Base-by-base conservation (phyloP, 2,113 vertebrate genomes). In the Phycodurus eques region DNA sequence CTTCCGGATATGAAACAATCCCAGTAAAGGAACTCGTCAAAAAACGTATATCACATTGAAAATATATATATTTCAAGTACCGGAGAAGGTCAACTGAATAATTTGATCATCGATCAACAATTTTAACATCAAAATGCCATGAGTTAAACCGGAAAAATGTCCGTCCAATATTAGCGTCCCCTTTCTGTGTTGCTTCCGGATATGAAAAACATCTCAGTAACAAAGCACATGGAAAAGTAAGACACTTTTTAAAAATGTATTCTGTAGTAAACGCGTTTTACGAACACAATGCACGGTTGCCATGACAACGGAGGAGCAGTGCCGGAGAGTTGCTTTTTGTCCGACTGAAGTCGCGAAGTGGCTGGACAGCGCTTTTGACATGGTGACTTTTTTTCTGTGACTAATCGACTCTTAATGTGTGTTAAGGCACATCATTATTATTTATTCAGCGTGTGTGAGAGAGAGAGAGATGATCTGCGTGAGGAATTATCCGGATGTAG, bases 281-380 rank as follows among this genome's bases (percentile, higher is more conserved):
- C 10, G n/a, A 44, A 47, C 1, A 22, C 13, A 14, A 4, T 8
- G 3, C 10, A 3, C n/a, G 1, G 33, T 44, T 8, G 43, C 31
- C 44, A 93, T 92, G 91, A 73, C 54, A 74, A 72, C 81, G 13
- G 73, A 85, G 15, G 56, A 53, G 2, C 42, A 2, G 33, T 33
- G 27, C 5, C 0, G 17, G 31, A 20, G 63, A 17, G 31, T 31
- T 1, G 69, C 7, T 8, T 87, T 85, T 60, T 72, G 27, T 64
- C 87, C 88, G 5, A 79, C 54, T n/a, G 76, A 94, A 1, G 61
- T 87, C 1, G 69, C 88, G 22, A 80, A 39, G 19, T 94, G 93
- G 93, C 93, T 94, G 92, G 17, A 54, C 57, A 76, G 72, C 46
- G 93, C 93, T 5, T 94, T 94, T 70, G 83, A 90, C 35, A 90